Conservation (phyloP, 1,140 invertebrate genomes). For the Apocrypta bakeri region DNA sequence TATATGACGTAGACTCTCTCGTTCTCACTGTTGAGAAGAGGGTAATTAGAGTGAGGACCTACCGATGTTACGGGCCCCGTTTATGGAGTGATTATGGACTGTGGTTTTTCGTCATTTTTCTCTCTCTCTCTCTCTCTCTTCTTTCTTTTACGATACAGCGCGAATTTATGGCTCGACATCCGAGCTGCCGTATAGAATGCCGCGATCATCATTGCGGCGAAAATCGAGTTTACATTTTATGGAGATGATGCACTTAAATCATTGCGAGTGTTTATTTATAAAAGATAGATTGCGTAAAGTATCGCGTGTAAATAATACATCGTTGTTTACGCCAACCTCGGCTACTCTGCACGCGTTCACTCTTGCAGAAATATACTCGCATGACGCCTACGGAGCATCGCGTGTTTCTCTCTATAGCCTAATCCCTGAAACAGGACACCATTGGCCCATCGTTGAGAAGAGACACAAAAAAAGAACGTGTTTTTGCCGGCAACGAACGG, state of each 20-base stretch:
- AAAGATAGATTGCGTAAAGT: background rate
- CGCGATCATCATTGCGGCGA: background rate
- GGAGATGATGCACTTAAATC: too few relatives aligned
- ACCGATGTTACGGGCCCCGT: background rate
- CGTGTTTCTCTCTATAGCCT: background rate
- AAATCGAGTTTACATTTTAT: background rate
- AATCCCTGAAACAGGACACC: background rate
- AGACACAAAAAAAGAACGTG: background rate
- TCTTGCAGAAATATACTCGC: background rate
- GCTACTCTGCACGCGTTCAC: too few relatives aligned
- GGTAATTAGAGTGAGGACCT: conserved; percentile 7
- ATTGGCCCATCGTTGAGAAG: background rate
- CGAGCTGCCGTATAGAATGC: too few relatives aligned
- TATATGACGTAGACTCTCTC: conserved; percentile 1
- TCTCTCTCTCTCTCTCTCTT: too few relatives aligned
- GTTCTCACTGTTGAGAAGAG: background rate
- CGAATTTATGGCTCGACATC: background rate
- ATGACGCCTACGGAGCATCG: background rate
- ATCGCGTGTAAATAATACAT: background rate
- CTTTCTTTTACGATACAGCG: background rate
- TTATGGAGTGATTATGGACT: conserved; percentile 42
- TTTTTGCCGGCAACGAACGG: background rate
- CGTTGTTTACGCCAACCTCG: background rate
- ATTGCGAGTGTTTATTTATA: background rate
- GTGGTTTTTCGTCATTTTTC: background rate